Conservation (phyloP, 2,113 vertebrate species). For the Leptodactylus fuscus region DNA sequence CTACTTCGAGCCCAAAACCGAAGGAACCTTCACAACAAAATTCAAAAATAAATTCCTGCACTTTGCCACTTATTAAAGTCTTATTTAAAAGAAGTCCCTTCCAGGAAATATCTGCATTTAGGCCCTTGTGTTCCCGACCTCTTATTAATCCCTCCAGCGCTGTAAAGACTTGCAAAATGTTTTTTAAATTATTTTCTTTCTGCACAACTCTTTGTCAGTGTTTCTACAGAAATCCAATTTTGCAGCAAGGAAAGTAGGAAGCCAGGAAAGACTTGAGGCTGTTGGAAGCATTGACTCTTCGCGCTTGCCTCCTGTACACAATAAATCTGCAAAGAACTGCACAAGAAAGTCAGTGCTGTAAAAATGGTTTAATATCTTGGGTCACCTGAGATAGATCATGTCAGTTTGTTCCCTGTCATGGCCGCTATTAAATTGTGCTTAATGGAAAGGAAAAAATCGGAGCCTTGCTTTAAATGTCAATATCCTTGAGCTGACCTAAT, state of each 20-base stretch:
- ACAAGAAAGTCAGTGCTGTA: conserved; percentile 26
- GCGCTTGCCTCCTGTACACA: background rate
- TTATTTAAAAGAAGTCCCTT: conserved; percentile 47
- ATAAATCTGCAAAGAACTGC: conserved; percentile 57
- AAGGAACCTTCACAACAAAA: conserved; percentile 29
- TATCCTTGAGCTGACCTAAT: conserved; percentile 55
- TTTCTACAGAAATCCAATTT: conserved; percentile 56
- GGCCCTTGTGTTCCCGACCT: background rate
- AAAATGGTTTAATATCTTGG: conserved; percentile 46
- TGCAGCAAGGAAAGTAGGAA: conserved; percentile 53
- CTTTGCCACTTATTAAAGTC: conserved; percentile 53
- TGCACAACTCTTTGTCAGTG: conserved; percentile 53
- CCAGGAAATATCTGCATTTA: conserved; percentile 43
- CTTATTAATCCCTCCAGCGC: conserved; percentile 58
- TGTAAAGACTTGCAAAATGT: conserved; percentile 42
- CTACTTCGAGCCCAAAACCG: conserved; percentile 30
- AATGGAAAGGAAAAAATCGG: conserved; percentile 36
- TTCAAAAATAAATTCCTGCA: conserved; percentile 50
- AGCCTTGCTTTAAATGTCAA: conserved; percentile 58
- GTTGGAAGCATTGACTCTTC: background rate
- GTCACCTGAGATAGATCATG: conserved; percentile 39
- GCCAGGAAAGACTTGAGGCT: conserved; percentile 53
- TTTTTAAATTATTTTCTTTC: conserved; percentile 58
- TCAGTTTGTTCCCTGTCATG: conserved; percentile 32
- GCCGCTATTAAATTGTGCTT: conserved; percentile 37